phyloP scores from a whole-genome alignment of 2,113 vertebrate genomes.

The Aldabrachelys gigantea region DNA sequence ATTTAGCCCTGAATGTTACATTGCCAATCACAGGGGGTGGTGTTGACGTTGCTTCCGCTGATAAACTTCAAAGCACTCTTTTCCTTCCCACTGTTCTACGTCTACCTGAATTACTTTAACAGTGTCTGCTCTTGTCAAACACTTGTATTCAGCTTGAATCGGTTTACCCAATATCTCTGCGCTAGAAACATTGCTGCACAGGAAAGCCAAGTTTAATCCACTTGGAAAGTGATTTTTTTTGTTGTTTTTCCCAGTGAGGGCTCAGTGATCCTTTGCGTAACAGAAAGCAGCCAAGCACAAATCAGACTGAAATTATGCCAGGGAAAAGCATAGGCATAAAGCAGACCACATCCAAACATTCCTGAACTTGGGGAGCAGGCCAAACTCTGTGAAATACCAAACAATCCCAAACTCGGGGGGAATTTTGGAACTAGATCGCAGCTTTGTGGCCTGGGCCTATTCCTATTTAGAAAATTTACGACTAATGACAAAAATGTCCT shows the following conservation, averaged over 20 bases:
- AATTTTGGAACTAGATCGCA: neutral
- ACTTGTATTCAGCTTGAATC: neutral
- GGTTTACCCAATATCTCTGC: neutral
- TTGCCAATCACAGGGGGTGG: constrained; percentile 49
- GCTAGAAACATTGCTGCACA: neutral
- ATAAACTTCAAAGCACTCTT: constrained; percentile 64
- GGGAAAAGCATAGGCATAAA: neutral
- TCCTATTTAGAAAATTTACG: neutral
- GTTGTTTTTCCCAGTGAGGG: neutral
- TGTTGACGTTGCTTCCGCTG: constrained; percentile 57
- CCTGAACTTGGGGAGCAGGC: neutral
- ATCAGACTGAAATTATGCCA: neutral
- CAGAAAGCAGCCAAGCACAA: neutral
- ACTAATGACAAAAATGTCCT: neutral
- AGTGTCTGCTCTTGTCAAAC: constrained; percentile 42
- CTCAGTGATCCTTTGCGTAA: neutral
- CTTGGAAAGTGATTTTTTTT: neutral
- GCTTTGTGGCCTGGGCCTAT: neutral
- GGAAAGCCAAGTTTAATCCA: neutral
- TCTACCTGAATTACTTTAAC: constrained; percentile 54
- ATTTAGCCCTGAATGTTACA: neutral
- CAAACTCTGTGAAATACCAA: neutral
- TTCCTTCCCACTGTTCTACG: constrained; percentile 58
- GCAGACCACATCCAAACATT: neutral
- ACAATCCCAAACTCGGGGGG: neutral